These are phyloP conservation scores for Meganola albula DNA, from an alignment of 2,888 invertebrate species.

Conservation along the genomic window DNA sequence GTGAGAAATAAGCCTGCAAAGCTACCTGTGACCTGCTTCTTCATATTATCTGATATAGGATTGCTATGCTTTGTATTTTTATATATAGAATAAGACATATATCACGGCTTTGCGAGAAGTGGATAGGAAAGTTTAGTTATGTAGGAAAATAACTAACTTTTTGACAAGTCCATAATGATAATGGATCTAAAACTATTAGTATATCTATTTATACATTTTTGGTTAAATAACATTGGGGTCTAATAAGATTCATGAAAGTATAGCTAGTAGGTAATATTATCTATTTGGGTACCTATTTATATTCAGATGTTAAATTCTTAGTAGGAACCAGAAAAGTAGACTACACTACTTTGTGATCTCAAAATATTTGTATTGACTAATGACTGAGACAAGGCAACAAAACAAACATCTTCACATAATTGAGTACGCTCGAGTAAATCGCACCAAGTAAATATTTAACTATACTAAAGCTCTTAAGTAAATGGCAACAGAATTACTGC, in stretches of 20 bases:
- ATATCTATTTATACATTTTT: no score
- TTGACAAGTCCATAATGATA: no score
- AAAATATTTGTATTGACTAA: neutral
- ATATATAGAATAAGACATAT: no score
- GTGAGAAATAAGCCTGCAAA: conserved; percentile 41
- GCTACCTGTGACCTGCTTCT: conserved; percentile 48
- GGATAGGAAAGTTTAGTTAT: no score
- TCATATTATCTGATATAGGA: conserved; percentile 7
- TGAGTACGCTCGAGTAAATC: conserved; percentile 4
- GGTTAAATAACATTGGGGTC: no score
- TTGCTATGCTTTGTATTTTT: neutral
- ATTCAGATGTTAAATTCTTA: neutral
- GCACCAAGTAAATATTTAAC: conserved; percentile 19
- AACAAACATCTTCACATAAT: conserved; percentile 2
- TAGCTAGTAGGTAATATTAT: no score
- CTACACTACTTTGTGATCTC: no score
- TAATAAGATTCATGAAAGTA: no score
- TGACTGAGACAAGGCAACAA: neutral
- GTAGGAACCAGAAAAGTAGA: neutral
- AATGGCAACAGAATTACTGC: conserved; percentile 22
- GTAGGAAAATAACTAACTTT: no score
- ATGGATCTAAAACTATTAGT: no score
- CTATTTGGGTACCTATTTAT: neutral
- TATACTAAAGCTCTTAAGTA: conserved; percentile 23
- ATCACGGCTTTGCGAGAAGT: no score